Base-by-base conservation (phyloP, 2,888 invertebrate species). In the Volucella inflata region DNA sequence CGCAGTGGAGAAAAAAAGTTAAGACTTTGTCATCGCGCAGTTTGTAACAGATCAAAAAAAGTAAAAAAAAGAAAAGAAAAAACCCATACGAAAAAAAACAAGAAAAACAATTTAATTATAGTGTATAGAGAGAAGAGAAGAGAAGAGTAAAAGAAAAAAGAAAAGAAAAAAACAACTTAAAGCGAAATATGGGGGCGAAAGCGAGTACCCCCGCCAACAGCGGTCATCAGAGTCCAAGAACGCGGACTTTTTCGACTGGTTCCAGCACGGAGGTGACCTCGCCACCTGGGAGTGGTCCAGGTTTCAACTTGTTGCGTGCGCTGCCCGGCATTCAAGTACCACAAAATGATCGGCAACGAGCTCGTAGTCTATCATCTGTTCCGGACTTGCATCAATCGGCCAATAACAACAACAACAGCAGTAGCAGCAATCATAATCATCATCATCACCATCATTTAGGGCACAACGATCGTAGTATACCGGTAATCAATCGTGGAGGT, bases 341-440 rank as follows among this genome's bases (percentile, higher is more conserved):
- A 60, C 94, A 96, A 64, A 90, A 91, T 74, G 96, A 96, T 91
- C 93, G 97, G 88, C 97, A 97, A 92, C 94, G 97, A 88, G 97
- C 97, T 64, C 94, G 97, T 87, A 96, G 96, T 44, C 92, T 97
- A 88, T 96, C 96, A 74, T 96, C 96, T 76, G 97, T 97, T 87
- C 97, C 97, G 14, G 97, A 96, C 90, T 93, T 96, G 88, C 93
- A 91, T 38, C 90, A 90, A 48, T 65, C 80, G 14, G 70, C 62
- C 17, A 87, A 87, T 74, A 87, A 80, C 44, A 88, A 87, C 65
- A 87, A 88, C 84, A 87, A 81, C 53, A 80, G 74, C 59, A 81
- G 80, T 80, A 82, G 68, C 59, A 77, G 84, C 82, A 85, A 88
- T 81, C 93, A 93, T 89, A 92, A 93, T 72, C 93, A 83, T 82